Percentiles rank a stretch among this genome's conserved stretches.
Conservation (phyloP, 2,888 invertebrate genomes). For the Drosophila sordidula region DNA sequence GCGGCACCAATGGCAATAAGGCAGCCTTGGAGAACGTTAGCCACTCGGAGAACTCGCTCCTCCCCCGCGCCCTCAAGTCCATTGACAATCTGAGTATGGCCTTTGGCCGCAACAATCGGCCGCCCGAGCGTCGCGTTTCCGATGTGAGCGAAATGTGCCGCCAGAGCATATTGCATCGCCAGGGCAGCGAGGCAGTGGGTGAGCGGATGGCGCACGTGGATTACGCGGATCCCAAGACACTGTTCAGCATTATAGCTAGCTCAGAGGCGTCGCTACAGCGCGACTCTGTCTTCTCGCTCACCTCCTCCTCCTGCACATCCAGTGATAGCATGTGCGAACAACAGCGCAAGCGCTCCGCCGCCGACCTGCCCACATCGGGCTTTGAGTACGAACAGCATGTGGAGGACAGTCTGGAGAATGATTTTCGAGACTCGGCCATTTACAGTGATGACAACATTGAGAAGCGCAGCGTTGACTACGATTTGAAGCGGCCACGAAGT, state of each 20-base stretch:
- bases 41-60: conserved; percentile 80
- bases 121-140: conserved; percentile 83
- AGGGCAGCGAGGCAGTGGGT: conserved; percentile 93
- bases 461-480: conserved; percentile 71
- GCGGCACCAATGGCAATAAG: conserved; percentile 39
- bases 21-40: conserved; percentile 68
- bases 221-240: conserved; percentile 92
- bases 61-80: conserved; percentile 78
- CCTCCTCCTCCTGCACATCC: conserved; percentile 79
- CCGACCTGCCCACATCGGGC: conserved; percentile 84
- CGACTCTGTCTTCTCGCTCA: conserved; percentile 84
- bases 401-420: conserved; percentile 89
- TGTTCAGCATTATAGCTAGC: conserved; percentile 74
- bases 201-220: conserved; percentile 95
- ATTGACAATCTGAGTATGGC: conserved; percentile 76
- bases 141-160: conserved; percentile 84
- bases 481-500: conserved; percentile 68
- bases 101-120: conserved; percentile 77
- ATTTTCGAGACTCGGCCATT: conserved; percentile 93
- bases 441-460: conserved; percentile 89
- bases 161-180: conserved; percentile 87
- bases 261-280: conserved; percentile 81
- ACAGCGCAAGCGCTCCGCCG: conserved; percentile 59
- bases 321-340: conserved; percentile 84
- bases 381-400: conserved; percentile 91